Conservation (phyloP, 2,888 invertebrate genomes). For the Labia minor region DNA sequence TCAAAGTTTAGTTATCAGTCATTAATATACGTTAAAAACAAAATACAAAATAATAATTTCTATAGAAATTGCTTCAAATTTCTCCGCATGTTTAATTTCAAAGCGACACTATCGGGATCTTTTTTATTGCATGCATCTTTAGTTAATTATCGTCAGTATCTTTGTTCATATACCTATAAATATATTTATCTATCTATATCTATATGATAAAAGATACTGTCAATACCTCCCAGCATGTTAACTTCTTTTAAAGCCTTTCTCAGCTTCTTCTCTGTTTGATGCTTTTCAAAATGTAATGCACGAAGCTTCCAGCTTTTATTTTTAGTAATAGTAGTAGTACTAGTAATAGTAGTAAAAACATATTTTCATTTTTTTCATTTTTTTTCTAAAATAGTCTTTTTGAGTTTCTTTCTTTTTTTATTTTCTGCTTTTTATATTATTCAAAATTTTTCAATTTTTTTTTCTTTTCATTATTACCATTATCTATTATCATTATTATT, state of each 20-base stretch:
- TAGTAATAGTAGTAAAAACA: no score
- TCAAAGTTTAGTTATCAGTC: no score
- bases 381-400: background rate
- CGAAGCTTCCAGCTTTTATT: constrained; percentile 1
- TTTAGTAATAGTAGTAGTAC: background rate
- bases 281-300: background rate
- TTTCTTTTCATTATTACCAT: background rate
- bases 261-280: background rate
- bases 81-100: background rate
- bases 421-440: background rate
- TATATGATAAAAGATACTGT: no score
- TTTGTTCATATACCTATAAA: no score
- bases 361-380: background rate
- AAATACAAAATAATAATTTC: background rate
- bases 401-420: background rate
- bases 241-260: background rate
- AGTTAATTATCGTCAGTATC: no score
- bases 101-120: background rate
- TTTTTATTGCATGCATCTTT: background rate
- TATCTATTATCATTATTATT: background rate
- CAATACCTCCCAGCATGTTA: no score
- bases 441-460: background rate
- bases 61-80: background rate
- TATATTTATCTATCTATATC: no score
- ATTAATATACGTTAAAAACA: background rate